phyloP scores from a whole-genome alignment of 1,140 invertebrate genomes.

The Drosophila novamexicana region DNA sequence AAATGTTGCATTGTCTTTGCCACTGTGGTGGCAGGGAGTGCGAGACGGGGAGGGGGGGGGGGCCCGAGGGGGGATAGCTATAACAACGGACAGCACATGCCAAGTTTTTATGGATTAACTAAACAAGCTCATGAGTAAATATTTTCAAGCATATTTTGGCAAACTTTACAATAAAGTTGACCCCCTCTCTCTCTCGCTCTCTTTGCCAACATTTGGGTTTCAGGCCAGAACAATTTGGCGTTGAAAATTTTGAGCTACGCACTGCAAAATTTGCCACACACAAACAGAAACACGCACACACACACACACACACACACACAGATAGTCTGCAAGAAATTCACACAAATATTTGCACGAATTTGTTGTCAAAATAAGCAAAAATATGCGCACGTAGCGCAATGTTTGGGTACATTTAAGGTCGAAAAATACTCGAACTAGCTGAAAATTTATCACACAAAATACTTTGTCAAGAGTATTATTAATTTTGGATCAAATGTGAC shows the following conservation, averaged over 20 bases:
- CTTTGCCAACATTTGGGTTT: background rate
- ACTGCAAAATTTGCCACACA: slow-evolving; percentile 62
- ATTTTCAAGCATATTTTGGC: slow-evolving; percentile 76
- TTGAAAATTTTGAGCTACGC: slow-evolving; percentile 76
- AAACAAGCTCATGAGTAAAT: slow-evolving; percentile 80
- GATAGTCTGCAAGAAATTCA: slow-evolving; percentile 58
- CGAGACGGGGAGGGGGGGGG: background rate
- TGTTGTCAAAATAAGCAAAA: slow-evolving; percentile 60
- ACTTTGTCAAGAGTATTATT: background rate
- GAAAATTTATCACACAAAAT: slow-evolving; percentile 18
- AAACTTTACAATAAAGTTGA: slow-evolving; percentile 66
- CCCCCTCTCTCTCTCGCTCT: background rate
- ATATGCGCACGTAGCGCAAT: slow-evolving; percentile 40
- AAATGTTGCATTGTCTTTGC: slow-evolving; percentile 75
- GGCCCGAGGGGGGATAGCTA: background rate
- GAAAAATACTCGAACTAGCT: slow-evolving; percentile 10
- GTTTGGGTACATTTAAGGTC: slow-evolving; percentile 31
- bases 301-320: slow-evolving; percentile 1
- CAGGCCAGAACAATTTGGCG: slow-evolving; percentile 74
- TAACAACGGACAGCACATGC: slow-evolving; percentile 45
- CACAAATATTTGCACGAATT: slow-evolving; percentile 64
- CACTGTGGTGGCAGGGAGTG: background rate
- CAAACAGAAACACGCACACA: slow-evolving; percentile 10
- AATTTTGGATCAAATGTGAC: too few species aligned
- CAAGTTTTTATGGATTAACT: slow-evolving; percentile 80